Percentiles rank a stretch among this genome's conserved stretches.
phyloP scores from a whole-genome alignment of 1,140 invertebrate species.

The Agraylea sexmaculata region DNA sequence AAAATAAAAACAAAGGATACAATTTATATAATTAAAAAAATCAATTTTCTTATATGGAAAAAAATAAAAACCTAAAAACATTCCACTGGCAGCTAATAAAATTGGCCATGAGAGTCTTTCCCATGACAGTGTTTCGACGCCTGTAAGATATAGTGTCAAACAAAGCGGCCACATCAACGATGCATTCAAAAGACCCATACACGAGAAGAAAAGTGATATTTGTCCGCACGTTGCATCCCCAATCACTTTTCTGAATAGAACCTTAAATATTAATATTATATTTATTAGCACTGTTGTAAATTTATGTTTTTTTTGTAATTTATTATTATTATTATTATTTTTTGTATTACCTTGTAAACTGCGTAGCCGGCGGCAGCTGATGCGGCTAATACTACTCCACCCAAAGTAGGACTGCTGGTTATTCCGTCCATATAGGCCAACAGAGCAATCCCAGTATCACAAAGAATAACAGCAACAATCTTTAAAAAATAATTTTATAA shows the following conservation, averaged over 20 bases:
- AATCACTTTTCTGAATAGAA: slow-evolving; percentile 81
- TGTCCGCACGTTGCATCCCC: slow-evolving; percentile 82
- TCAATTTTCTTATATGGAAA: slow-evolving; percentile 3
- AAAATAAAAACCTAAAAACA: slow-evolving; percentile 54
- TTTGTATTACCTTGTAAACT: slow-evolving; percentile 69
- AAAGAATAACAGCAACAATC: slow-evolving; percentile 91
- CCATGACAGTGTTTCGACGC: slow-evolving; percentile 67
- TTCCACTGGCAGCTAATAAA: slow-evolving; percentile 60
- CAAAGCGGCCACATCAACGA: slow-evolving; percentile 78
- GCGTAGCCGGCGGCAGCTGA: slow-evolving; percentile 80
- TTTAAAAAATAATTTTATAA: slow-evolving; percentile 32
- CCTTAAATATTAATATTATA: slow-evolving; percentile 37
- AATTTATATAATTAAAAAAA: not conserved
- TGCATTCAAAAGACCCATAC: slow-evolving; percentile 73
- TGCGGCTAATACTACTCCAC: slow-evolving; percentile 80
- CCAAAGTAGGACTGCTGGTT: slow-evolving; percentile 77
- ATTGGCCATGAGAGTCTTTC: slow-evolving; percentile 69
- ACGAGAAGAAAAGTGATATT: slow-evolving; percentile 75
- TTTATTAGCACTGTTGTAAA: slow-evolving; percentile 3
- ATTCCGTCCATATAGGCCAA: slow-evolving; percentile 94
- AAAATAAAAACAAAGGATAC: slow-evolving; percentile 33
- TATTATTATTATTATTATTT: slow-evolving; percentile 8
- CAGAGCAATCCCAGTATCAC: slow-evolving; percentile 86
- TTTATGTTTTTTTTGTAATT: slow-evolving; percentile 1
- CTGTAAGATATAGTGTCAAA: slow-evolving; percentile 70